A percentile compares a stretch with the other conserved stretches of the same genome.
Conservation (phyloP, 1,140 invertebrate genomes). For the Proales similis region DNA sequence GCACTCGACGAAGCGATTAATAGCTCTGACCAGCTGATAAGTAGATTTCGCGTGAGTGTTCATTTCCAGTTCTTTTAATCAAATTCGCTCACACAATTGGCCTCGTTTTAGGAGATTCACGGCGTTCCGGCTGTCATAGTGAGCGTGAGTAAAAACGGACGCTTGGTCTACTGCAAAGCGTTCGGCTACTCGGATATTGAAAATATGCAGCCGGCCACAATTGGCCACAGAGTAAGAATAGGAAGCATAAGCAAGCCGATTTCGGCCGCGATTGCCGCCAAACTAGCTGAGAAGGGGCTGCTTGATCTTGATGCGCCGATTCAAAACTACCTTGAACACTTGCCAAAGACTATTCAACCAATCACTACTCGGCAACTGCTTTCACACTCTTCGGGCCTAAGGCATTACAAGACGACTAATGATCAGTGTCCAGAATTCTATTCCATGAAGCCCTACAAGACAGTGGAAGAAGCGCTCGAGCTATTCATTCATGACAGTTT, state of each 20-base stretch:
- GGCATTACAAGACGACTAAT: slow-evolving; percentile 55
- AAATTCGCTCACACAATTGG: background rate
- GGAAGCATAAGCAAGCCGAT: slow-evolving; percentile 62
- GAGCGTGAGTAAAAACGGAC: slow-evolving; percentile 7
- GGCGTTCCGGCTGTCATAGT: slow-evolving; percentile 16
- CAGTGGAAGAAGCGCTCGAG: slow-evolving; percentile 54
- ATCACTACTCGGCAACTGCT: slow-evolving; percentile 58
- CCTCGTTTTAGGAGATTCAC: slow-evolving; percentile 2
- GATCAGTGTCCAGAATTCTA: slow-evolving; percentile 49
- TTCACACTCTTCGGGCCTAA: slow-evolving; percentile 57
- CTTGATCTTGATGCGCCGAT: slow-evolving; percentile 60
- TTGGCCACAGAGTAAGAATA: slow-evolving; percentile 60
- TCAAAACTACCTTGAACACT: slow-evolving; percentile 55
- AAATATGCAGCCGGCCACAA: slow-evolving; percentile 54
- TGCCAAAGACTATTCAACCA: slow-evolving; percentile 55
- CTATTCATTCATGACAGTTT: slow-evolving; percentile 62
- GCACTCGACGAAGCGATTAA: too few species aligned
- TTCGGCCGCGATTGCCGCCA: slow-evolving; percentile 57
- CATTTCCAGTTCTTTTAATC: slow-evolving; percentile 56
- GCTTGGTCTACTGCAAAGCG: slow-evolving; percentile 45
- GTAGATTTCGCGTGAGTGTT: slow-evolving; percentile 50
- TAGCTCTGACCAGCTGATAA: too few species aligned
- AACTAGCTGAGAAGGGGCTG: slow-evolving; percentile 56
- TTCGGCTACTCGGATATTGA: slow-evolving; percentile 61
- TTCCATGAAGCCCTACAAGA: slow-evolving; percentile 52